A percentile compares a stretch with the other conserved stretches of the same genome.
These are phyloP conservation scores for Torymus texanus DNA, from an alignment of 2,888 invertebrate genomes.

Conservation along the genomic window DNA sequence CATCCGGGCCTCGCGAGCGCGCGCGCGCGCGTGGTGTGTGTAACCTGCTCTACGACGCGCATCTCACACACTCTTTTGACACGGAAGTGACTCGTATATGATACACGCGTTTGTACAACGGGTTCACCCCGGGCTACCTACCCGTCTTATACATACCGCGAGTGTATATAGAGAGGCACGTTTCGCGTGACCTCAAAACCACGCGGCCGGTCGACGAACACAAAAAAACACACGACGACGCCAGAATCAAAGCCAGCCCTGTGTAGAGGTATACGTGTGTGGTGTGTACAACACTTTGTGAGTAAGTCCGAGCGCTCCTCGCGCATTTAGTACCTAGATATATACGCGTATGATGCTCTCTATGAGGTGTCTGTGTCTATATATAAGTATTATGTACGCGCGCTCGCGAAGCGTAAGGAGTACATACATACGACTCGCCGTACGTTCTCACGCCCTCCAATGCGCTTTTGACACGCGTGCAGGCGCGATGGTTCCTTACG, in stretches of 20 bases:
- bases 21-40: background rate
- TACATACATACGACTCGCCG: background rate
- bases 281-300: slow-evolving; percentile 3
- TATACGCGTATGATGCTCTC: background rate
- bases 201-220: too few relatives aligned
- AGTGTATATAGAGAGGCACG: background rate
- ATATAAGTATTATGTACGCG: background rate
- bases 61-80: background rate
- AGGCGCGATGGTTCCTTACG: background rate
- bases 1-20: background rate
- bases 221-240: too few relatives aligned
- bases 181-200: slow-evolving; percentile 9
- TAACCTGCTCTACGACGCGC: slow-evolving; percentile 18
- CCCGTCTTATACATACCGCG: background rate
- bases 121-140: too few relatives aligned
- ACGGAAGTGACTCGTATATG: background rate
- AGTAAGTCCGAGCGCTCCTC: slow-evolving; percentile 9
- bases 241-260: too few relatives aligned
- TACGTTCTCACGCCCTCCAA: slow-evolving; percentile 16
- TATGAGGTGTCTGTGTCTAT: too few relatives aligned
- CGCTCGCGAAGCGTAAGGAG: background rate
- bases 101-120: too few relatives aligned
- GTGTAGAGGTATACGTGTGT: background rate
- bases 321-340: background rate
- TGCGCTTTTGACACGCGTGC: too few relatives aligned